Base-by-base conservation (phyloP, 1,140 invertebrate genomes). In the Drosophila arizonae region DNA sequence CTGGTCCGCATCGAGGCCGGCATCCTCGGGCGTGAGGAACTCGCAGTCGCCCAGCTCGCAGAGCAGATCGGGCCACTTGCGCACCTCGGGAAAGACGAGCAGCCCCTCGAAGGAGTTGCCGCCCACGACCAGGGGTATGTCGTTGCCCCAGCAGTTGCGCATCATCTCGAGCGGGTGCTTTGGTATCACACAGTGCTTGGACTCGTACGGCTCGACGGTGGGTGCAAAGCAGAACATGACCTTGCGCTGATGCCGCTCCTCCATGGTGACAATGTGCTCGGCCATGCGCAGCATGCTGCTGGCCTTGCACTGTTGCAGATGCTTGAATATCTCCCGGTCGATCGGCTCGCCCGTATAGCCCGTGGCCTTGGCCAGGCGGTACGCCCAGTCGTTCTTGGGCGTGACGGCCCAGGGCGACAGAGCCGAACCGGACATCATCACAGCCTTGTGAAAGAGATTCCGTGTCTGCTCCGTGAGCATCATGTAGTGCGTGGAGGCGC, bases 251-350 rank as follows among this genome's bases (percentile, higher is more conserved):
- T 88, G 81, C 1, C 86, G 77, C 63, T 90, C 87, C 39, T 91
- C 90, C 61, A 85, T 81, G 43, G 84, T 90, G 13, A 89, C 70
- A 6, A 91, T 74, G 10, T 87, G 73, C 15, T 88, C 78, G 8
- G 77, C 67, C 33, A 77, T 61, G 65, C 93, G 93, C 15, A 92
- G 93, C 43, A 96, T 95, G 13, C 93, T 94, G 67, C 92, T 93
- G 54, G 85, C 77, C 64, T 90, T 91, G 51, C 74, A 76, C 1
- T 90, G 76, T 11, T 73, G 64, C 8, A 92, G 50, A 75, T 90
- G 79, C 3, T 72, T 69, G 28, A 88, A 75, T 5, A 92, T 71
- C 13, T 74, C 36, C 1, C 75, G 66, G 50, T 92, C 91, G 15
- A 57, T 81, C 1, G 30, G 46, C 1, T 84, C 76, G 2, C 86